Evolutionary conservation across 1,140 invertebrate species (phyloP).

Genomic region (Drosophila mauritiana): DNA sequence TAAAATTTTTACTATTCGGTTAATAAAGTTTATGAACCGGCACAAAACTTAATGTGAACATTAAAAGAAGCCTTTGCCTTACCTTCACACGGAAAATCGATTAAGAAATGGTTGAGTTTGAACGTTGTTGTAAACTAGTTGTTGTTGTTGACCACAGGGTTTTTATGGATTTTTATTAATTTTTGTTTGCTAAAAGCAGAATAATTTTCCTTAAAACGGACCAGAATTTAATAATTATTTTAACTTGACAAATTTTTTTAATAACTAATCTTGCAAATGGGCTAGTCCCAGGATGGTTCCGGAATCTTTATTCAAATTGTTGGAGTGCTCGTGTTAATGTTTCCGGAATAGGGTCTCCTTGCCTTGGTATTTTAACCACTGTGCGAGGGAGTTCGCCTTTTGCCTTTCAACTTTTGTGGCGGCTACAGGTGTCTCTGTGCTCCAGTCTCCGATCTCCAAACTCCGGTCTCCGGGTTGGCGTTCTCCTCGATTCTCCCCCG

Average conservation of each 20-base stretch:
- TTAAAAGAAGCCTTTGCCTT: background rate
- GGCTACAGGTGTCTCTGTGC: constrained; percentile 69
- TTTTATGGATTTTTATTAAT: too few species aligned
- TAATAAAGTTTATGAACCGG: background rate
- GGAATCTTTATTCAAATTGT: too few species aligned
- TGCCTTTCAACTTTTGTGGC: constrained; percentile 73
- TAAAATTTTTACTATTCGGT: background rate
- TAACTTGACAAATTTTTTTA: too few species aligned
- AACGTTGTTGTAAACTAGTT: too few species aligned
- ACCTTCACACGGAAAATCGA: too few species aligned
- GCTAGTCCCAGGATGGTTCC: too few species aligned
- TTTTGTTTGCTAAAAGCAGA: too few species aligned
- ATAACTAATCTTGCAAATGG: too few species aligned
- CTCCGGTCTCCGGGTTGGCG: constrained; percentile 31
- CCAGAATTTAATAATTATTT: too few species aligned
- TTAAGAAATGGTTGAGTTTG: too few species aligned
- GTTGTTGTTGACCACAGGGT: too few species aligned
- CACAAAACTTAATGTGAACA: background rate
- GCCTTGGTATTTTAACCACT: constrained; percentile 20
- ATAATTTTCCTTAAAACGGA: too few species aligned
- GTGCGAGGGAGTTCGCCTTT: constrained; percentile 65
- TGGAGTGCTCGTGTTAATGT: background rate
- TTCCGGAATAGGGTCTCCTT: background rate
- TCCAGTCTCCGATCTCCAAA: constrained; percentile 47
- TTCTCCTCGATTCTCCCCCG: constrained; percentile 58